Base-by-base conservation (phyloP, 2,797 vertebrate species). In the Nannoperca obscura region DNA sequence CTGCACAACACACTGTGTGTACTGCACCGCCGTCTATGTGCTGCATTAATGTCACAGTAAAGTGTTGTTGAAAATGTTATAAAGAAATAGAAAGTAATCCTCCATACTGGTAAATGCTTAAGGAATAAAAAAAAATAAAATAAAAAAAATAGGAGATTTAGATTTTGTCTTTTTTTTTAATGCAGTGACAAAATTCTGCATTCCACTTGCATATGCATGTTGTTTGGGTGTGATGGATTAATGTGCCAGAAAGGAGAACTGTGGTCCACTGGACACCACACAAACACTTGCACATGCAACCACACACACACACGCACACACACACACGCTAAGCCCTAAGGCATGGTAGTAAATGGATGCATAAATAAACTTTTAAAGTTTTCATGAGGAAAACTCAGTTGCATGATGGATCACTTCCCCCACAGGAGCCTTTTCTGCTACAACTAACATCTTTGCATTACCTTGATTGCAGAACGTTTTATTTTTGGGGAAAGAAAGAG, bases 161-260 rank as follows among this genome's bases (percentile, higher is more conserved):
- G 6, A 32, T 32, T 38, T 38, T 6, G 24, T 27, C 24, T 27
- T 38, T 38, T 9, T 38, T 75, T 60, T 73, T 67, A 10, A 9
- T 20, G 11, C 42, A 49, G 49, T 11, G 24, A 58, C 32, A 70
- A 77, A 69, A 47, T 8, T 64, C 34, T 68, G 63, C 76, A 70
- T 59, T 84, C 50, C 46, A 64, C 71, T 77, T 80, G 38, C 53
- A 46, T 69, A 64, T 80, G 80, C 75, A 86, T 65, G 70, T 53
- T 76, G 77, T 83, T 86, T 19, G 72, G 30, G 50, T 82, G 77
- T 77, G 84, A 87, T 87, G 75, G 80, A 91, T 89, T 86, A 85
- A 92, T 84, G 87, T 82, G 70, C 85, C 84, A 91, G 71, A 82
- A 82, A 85, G 47, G 52, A 70, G 78, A 68, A 67, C 83, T 81